Base-by-base conservation (phyloP, 2,113 vertebrate species). In the Gallinago paraguaiae region DNA sequence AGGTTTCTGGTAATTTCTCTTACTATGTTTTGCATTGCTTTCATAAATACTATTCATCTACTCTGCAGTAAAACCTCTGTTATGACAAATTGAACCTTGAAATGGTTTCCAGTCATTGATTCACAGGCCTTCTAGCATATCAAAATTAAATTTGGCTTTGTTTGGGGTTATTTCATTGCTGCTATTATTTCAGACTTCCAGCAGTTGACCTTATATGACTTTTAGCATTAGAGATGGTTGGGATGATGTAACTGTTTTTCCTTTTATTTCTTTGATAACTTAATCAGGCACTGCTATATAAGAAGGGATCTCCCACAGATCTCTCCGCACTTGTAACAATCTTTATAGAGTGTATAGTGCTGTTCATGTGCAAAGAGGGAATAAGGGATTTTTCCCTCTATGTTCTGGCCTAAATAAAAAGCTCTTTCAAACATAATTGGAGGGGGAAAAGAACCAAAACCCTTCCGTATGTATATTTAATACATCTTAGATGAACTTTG, bases 401-500 rank as follows among this genome's bases (percentile, higher is more conserved):
- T 60, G 76, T 82, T 90, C 25, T 82, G 22, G 7, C 19, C 28
- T 71, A 24, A 70, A 82, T 70, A 65, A 63, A 87, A 81, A 59
- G 6, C 16, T 48, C 8, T 78, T 12, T 75, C 46, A 87, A 91
- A 68, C 25, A 82, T 17, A 87, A 20, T 1, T 50, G 16, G 50
- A 67, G 1, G 3, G 4, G 1, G 0, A 24, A 18, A 27, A 59
- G 28, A 5, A 9, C 17, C 8, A 8, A 45, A 85, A 23, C 8
- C 3, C 22, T 61, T 80, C 37, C 75, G 31, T 31, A 41, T 4
- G 53, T 70, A 61, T 78, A 71, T 78, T 91, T 81, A 74, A 64
- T 81, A 74, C 12, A 51, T 87, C 10, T 80, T 50, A 48, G 12
- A 71, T 59, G 9, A 82, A 85, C 19, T 63, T 84, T 24, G 31